Conservation (phyloP, 2,113 vertebrate genomes). For the Notechis scutatus region DNA sequence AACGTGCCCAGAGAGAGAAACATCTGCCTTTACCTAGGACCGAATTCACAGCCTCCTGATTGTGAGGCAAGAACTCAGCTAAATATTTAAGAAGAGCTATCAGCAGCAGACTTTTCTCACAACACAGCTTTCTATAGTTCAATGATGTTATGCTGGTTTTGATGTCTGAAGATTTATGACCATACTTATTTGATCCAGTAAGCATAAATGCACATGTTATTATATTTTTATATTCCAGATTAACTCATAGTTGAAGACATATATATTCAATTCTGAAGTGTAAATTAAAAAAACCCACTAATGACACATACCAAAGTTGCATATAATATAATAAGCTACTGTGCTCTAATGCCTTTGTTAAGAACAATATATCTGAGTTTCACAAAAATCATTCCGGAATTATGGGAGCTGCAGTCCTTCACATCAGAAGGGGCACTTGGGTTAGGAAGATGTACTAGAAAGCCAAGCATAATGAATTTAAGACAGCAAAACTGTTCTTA, state of each 20-base stretch:
- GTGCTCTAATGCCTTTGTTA: not conserved
- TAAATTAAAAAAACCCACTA: not conserved
- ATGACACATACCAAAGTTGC: not conserved
- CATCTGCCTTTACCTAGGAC: no score
- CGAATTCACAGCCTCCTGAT: no score
- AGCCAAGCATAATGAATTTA: not conserved
- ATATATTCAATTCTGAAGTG: not conserved
- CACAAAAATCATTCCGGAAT: not conserved
- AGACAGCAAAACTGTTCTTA: slow-evolving; percentile 12
- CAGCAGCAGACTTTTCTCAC: not conserved
- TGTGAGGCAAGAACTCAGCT: no score
- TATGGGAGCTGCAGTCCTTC: not conserved
- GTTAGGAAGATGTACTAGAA: not conserved
- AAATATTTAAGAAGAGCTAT: not conserved
- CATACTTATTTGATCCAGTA: not conserved
- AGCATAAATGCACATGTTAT: not conserved
- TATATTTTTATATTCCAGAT: not conserved
- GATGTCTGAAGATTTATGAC: not conserved
- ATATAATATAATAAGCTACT: not conserved
- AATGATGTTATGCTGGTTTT: not conserved
- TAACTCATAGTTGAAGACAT: not conserved
- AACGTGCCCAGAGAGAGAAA: no score
- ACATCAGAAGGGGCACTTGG: not conserved
- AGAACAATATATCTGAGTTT: not conserved
- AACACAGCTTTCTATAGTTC: not conserved